These are phyloP conservation scores for Ochropleura leucogaster DNA, from an alignment of 2,888 invertebrate species.

Conservation along the genomic window DNA sequence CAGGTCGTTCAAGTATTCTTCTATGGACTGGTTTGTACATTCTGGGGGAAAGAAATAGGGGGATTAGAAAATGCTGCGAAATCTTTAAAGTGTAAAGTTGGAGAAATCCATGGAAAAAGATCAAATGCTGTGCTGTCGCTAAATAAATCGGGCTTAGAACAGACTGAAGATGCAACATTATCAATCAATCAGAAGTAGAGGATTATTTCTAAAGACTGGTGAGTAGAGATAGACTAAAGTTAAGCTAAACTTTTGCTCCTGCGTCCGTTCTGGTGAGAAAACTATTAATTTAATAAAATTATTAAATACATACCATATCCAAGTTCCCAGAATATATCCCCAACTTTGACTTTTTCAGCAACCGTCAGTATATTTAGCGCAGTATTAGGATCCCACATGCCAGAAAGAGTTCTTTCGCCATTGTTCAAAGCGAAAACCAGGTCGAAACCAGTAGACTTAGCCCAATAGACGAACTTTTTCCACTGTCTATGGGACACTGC, in stretches of 20 bases:
- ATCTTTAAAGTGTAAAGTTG: background rate
- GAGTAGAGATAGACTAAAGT: background rate
- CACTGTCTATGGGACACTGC: constrained; percentile 77
- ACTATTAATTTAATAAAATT: background rate
- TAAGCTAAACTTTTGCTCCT: background rate
- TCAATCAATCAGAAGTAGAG: background rate
- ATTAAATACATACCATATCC: constrained; percentile 91
- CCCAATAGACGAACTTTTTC: constrained; percentile 87
- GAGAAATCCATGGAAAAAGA: background rate
- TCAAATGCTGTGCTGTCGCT: background rate
- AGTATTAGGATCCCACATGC: constrained; percentile 93
- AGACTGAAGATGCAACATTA: background rate
- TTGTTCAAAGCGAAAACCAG: constrained; percentile 93
- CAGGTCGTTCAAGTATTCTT: constrained; percentile 91
- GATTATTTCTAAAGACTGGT: background rate
- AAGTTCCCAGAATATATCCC: constrained; percentile 93
- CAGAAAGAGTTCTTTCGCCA: constrained; percentile 84
- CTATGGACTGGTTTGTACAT: constrained; percentile 88
- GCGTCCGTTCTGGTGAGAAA: background rate
- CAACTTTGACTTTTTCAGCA: constrained; percentile 91
- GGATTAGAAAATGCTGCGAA: background rate
- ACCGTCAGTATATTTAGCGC: constrained; percentile 92
- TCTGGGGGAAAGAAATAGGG: constrained; percentile 77
- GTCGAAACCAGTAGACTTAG: constrained; percentile 90
- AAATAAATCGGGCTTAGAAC: background rate